Evolutionary conservation across 2,797 vertebrate species (phyloP).

Genomic region (Dipus sagitta): DNA sequence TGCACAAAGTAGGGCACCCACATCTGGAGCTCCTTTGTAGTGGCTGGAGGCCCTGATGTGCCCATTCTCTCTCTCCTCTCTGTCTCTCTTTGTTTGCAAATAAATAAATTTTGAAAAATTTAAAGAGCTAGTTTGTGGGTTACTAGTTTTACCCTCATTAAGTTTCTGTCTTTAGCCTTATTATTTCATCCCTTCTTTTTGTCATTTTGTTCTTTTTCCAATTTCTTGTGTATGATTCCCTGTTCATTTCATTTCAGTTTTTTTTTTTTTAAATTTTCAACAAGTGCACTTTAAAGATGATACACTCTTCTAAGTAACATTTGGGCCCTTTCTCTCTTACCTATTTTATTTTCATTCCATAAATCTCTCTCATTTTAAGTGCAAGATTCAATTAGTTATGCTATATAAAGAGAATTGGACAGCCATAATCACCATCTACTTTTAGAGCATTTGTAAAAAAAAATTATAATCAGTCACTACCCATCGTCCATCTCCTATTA

Average conservation of each 20-base stretch:
- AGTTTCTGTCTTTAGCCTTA: too few relatives aligned
- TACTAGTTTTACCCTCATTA: too few relatives aligned
- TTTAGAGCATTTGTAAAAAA: constrained; percentile 53
- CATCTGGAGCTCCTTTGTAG: too few relatives aligned
- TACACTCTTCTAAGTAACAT: neutral
- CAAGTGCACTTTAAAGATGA: constrained; percentile 30
- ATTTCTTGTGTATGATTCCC: too few relatives aligned
- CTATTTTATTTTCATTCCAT: constrained; percentile 16
- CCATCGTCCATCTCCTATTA: neutral
- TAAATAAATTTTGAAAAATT: too few relatives aligned
- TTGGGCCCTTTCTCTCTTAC: neutral
- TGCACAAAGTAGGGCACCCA: too few relatives aligned
- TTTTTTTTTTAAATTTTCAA: constrained; percentile 2
- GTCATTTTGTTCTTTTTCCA: too few relatives aligned
- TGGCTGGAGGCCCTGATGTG: too few relatives aligned
- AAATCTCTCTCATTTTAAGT: neutral
- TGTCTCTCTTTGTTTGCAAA: too few relatives aligned
- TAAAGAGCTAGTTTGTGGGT: too few relatives aligned
- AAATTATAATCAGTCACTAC: neutral
- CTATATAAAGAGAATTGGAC: neutral
- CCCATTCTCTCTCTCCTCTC: too few relatives aligned
- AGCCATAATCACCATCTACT: constrained; percentile 11
- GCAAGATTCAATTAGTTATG: constrained; percentile 41
- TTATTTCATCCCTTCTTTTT: too few relatives aligned
- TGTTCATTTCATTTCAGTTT: neutral